Evolutionary conservation across 2,888 invertebrate genomes (phyloP), one percentile per base, ranked within the genome.

Genomic region (Sycophila texana): DNA sequence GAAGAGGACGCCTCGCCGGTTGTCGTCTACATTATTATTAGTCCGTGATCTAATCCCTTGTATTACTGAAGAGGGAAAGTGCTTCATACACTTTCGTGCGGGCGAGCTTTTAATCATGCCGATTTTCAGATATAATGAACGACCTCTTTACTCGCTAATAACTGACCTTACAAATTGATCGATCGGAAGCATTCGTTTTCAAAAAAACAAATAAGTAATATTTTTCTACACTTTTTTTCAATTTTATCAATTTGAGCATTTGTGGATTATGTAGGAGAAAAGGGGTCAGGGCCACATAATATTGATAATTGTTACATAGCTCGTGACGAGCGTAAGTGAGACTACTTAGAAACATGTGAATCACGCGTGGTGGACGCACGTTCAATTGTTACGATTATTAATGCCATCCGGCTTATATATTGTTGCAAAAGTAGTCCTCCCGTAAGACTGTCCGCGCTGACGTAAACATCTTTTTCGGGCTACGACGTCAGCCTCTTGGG

Each of bases 391-490:
- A 65, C 47, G 71, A 74, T 71, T 77, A 71, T 81, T 81, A 74
- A 65, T 70, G 74, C 20, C 71, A 57, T 71, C 60, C 74, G 74
- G 70, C 66, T 39, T 66, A 39, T 39, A 39, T 39, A 77, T 80
- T 76, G 70, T 70, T 74, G 70, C 60, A 61, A 71, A 79, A 71
- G 30, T 26, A 61, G 61, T 30, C 55, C 20, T 39, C 57, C n/a
- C 26, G 39, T 39, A 39, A 10, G 39, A 39, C 1, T 39, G 39
- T 7, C 7, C 20, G 26, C 18, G 60, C 72, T 79, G 79, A 75
- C 79, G 72, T 75, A 75, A 79, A 79, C 47, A 16, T 71, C 71
- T 75, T 79, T 65, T 79, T 79, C 12, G 74, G 63, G 51, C 39
- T 16, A n/a, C 51, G 53, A 79, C 70, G 60, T 74, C 68, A 74